Conservation (phyloP, 2,113 vertebrate genomes). For the Hyperopisus bebe region DNA sequence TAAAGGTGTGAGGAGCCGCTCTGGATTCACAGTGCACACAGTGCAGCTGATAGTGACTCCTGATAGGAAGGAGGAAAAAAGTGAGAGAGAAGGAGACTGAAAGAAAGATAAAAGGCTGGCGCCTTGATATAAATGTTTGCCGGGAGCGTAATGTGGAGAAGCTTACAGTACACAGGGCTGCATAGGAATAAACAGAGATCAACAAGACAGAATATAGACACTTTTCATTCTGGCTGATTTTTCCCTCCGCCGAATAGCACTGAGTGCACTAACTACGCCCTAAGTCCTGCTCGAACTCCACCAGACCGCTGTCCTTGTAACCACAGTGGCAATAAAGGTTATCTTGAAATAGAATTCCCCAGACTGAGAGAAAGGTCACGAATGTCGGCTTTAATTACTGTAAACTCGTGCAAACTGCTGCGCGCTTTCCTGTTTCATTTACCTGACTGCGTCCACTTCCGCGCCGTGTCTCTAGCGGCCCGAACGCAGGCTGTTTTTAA, state of each 20-base stretch:
- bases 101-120: slow-evolving; percentile 28
- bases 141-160: not conserved
- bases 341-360: slow-evolving; percentile 15
- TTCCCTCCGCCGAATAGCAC: not conserved
- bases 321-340: slow-evolving; percentile 12
- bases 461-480: not conserved
- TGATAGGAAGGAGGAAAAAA: slow-evolving; percentile 27
- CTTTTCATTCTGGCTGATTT: not conserved
- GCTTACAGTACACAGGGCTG: not conserved
- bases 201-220: not conserved
- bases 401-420: not conserved
- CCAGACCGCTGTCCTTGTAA: not conserved
- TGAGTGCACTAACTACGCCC: not conserved
- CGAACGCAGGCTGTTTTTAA: not conserved
- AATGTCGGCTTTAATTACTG: slow-evolving; percentile 17
- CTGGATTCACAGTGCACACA: slow-evolving; percentile 46
- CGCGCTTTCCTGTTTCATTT: not conserved
- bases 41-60: slow-evolving; percentile 47
- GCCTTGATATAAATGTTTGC: not conserved
- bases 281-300: not conserved
- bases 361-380: slow-evolving; percentile 11
- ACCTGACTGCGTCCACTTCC: not conserved
- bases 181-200: not conserved
- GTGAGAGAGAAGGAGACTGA: slow-evolving; percentile 31
- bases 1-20: slow-evolving; percentile 54